phyloP scores from a whole-genome alignment of 2,888 invertebrate species.

The Augiades crinisus region DNA sequence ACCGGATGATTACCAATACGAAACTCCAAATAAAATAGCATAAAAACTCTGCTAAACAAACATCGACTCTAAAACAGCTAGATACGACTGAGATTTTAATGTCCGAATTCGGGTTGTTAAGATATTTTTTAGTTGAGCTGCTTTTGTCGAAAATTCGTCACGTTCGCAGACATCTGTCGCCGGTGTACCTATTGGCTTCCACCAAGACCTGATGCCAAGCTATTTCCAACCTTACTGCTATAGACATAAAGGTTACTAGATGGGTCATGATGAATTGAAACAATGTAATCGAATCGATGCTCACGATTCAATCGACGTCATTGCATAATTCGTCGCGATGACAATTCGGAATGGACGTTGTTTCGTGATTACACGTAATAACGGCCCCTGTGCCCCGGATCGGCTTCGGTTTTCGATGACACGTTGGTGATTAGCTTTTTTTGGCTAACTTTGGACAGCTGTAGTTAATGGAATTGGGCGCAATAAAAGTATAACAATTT shows the following conservation, averaged over 20 bases:
- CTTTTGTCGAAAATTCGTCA: slow-evolving; percentile 76
- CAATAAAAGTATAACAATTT: slow-evolving; percentile 3
- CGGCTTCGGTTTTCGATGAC: slow-evolving; percentile 64
- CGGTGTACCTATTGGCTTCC: slow-evolving; percentile 8
- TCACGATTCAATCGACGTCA: slow-evolving; percentile 56
- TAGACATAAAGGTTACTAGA: not conserved
- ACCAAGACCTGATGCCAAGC: not conserved
- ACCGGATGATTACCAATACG: slow-evolving; percentile 76
- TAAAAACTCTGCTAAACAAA: slow-evolving; percentile 32
- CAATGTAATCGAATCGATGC: slow-evolving; percentile 66
- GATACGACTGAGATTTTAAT: slow-evolving; percentile 35
- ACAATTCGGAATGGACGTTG: slow-evolving; percentile 66
- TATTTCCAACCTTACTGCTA: slow-evolving; percentile 26
- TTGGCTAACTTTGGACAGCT: slow-evolving; percentile 32
- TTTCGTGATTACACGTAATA: slow-evolving; percentile 68
- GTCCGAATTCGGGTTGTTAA: slow-evolving; percentile 31
- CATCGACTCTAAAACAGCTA: slow-evolving; percentile 32
- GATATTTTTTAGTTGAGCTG: slow-evolving; percentile 44
- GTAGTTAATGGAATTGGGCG: slow-evolving; percentile 11
- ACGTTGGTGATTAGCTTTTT: slow-evolving; percentile 59
- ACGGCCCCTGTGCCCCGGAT: slow-evolving; percentile 57
- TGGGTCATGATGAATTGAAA: slow-evolving; percentile 14
- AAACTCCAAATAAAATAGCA: slow-evolving; percentile 56
- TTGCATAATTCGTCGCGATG: slow-evolving; percentile 79
- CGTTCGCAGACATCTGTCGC: slow-evolving; percentile 79